Base-by-base conservation (phyloP, 2,888 invertebrate genomes). In the Pasiphila rectangulata region DNA sequence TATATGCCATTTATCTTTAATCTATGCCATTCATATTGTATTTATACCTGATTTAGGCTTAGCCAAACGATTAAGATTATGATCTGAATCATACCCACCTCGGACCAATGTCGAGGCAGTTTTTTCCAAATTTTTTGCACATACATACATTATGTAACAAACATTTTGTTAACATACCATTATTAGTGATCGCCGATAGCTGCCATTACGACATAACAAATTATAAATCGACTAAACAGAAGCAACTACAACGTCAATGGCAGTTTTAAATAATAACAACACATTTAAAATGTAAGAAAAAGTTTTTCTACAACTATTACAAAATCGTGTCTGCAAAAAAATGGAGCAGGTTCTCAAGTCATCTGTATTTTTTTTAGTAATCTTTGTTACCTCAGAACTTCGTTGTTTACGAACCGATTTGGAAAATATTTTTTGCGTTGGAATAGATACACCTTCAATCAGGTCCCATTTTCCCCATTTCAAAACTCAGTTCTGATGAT, bases 91-190 rank as follows among this genome's bases (percentile, higher is more conserved):
- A 54, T 56, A 46, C 53, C 54, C 71, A 77, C 74, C 63, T 74
- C 65, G 65, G 68, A 64, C 74, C 75, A 72, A 74, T 75, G 78
- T 71, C 69, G 61, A 64, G 72, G 76, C 75, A 72, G 71, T 58
- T 69, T 60, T 29, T 82, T 80, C 75, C 61, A 77, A 82, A 80
- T 76, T 79, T 64, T 63, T 63, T 58, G 56, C 54, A 57, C 63
- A 55, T 49, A 57, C 63, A 55, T 49, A 39, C 45, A 54, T 54
- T 59, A 60, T 34, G 38, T 59, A 62, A 58, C 51, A 55, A 54
- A 57, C 64, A 67, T 66, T 63, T 52, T 64, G 56, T 51, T 63
- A 69, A 67, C 71, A 60, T 68, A 69, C 46, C 58, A 73, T 72
- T 68, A 68, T 70, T 68, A 71, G 62, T 65, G 53, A 57, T 62